Conservation (phyloP, 1,140 invertebrate genomes). For the Drosophila sucinea region DNA sequence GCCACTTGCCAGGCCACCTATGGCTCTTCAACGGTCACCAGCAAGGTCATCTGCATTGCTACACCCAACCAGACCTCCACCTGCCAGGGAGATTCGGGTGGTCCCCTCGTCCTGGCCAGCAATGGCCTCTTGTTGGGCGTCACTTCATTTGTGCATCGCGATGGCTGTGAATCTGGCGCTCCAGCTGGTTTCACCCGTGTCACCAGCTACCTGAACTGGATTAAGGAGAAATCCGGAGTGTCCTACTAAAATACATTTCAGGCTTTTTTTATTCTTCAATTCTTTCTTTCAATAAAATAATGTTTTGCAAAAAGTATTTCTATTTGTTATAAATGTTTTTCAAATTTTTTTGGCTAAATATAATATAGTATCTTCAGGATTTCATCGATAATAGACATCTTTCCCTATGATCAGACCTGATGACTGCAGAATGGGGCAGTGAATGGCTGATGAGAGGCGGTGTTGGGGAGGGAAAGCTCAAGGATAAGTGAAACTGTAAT, state of each 20-base stretch:
- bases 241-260: background rate
- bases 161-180: constrained; percentile 78
- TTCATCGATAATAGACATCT: constrained; percentile 51
- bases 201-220: constrained; percentile 79
- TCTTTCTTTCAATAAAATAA: background rate
- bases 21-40: constrained; percentile 13
- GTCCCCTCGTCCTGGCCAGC: constrained; percentile 36
- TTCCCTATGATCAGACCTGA: constrained; percentile 55
- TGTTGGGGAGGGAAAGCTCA: constrained; percentile 34
- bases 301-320: background rate
- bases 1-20: constrained; percentile 25
- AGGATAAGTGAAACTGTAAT: constrained; percentile 39
- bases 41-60: constrained; percentile 39
- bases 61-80: constrained; percentile 34
- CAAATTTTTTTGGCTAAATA: too few species aligned
- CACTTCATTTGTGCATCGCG: constrained; percentile 76
- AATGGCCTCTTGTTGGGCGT: constrained; percentile 69
- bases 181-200: constrained; percentile 83
- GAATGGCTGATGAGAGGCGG: background rate
- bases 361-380: too few species aligned
- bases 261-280: too few species aligned
- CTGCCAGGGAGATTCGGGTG: constrained; percentile 52
- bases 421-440: constrained; percentile 38
- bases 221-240: constrained; percentile 34
- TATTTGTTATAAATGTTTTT: too few species aligned